A percentile compares a stretch with the other conserved stretches of the same genome.
Evolutionary conservation across 92 coral and sea anemone species (phyloP).

Genomic region (Porites evermanni): DNA sequence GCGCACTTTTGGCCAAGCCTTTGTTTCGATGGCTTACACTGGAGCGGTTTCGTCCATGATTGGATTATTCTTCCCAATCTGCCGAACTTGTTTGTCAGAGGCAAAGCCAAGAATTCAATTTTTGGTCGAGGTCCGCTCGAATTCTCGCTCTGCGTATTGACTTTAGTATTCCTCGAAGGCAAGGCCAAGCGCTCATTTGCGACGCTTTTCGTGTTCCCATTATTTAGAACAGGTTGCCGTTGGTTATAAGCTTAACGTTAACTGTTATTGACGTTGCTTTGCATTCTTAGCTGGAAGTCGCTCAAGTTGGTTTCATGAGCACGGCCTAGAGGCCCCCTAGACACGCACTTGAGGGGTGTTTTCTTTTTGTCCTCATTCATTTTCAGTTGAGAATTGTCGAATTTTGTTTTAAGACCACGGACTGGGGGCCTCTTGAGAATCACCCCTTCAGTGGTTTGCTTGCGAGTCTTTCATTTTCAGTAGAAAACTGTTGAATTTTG

Average conservation of each 20-base stretch:
- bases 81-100: conserved; percentile 36
- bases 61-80: conserved; percentile 31
- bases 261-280: neutral
- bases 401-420: too few species aligned
- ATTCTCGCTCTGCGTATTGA: conserved; percentile 37
- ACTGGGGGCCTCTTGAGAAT: too few species aligned
- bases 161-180: conserved; percentile 44
- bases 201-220: neutral
- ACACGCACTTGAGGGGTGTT: neutral
- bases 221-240: neutral
- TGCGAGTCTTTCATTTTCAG: too few species aligned
- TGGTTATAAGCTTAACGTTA: neutral
- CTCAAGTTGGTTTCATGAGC: neutral
- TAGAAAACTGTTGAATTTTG: neutral
- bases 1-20: conserved; percentile 71
- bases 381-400: neutral
- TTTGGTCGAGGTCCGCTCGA: conserved; percentile 39
- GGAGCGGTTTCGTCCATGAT: conserved; percentile 41
- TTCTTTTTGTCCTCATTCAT: neutral
- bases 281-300: neutral
- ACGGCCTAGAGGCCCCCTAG: neutral
- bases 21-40: conserved; percentile 60
- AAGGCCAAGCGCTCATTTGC: conserved; percentile 5
- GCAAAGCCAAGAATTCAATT: conserved; percentile 42
- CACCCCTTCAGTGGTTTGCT: too few species aligned